Percentiles rank a stretch among this genome's conserved stretches.
These are phyloP conservation scores for Actinostola sp. DNA, from an alignment of 92 coral and sea anemone genomes.

Conservation along the genomic window DNA sequence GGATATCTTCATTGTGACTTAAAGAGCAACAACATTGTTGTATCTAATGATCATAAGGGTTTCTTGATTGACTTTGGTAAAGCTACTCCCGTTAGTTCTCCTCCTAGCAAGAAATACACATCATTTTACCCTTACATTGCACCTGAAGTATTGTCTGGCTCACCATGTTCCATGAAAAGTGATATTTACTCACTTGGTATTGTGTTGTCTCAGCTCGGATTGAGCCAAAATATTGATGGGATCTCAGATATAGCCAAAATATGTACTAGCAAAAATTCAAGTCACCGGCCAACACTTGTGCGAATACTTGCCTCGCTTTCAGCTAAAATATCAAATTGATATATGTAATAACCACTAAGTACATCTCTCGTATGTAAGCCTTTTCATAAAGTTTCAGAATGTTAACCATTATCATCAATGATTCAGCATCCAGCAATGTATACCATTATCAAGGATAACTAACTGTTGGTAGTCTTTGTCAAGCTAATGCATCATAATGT, in stretches of 20 bases:
- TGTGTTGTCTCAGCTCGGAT: conserved; percentile 2
- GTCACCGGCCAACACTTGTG: neutral
- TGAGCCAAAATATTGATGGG: neutral
- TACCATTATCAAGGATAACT: no score
- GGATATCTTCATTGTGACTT: conserved; percentile 29
- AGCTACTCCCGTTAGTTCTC: conserved; percentile 15
- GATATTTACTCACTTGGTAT: neutral
- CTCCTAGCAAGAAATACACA: conserved; percentile 41
- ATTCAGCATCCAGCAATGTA: no score
- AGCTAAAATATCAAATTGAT: no score
- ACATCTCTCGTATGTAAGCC: no score
- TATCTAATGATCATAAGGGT: conserved; percentile 2
- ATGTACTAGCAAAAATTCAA: neutral
- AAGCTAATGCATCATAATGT: no score
- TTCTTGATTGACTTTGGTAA: conserved; percentile 47
- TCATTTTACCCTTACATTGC: no score
- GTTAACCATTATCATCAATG: no score
- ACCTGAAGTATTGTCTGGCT: conserved; percentile 1
- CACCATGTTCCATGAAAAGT: conserved; percentile 1
- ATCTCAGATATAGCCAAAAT: neutral
- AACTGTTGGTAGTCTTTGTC: no score
- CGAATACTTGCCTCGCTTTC: conserved; percentile 3
- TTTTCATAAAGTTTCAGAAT: no score
- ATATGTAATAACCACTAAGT: no score
- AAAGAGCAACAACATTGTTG: conserved; percentile 19